A percentile compares a stretch with the other conserved stretches of the same genome.
Conservation (phyloP, 2,888 invertebrate species). For the Strigamia transsilvanica region DNA sequence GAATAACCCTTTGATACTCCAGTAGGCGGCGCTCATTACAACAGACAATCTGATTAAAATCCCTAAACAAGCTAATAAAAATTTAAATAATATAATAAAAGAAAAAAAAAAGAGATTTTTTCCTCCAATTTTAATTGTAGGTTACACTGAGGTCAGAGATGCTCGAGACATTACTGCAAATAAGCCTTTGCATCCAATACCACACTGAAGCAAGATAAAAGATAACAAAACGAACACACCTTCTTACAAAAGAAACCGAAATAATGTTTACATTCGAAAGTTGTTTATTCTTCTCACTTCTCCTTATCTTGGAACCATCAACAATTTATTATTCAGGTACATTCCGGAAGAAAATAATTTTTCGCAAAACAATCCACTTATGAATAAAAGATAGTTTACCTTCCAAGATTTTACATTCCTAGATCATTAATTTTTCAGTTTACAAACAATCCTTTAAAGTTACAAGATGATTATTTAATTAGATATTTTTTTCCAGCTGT, state of each 20-base stretch:
- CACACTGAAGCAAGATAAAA: conserved; percentile 1
- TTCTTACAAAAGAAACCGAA: not conserved
- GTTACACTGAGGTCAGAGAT: not conserved
- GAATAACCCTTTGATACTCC: not conserved
- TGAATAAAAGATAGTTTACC: not conserved
- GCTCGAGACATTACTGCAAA: conserved; percentile 7
- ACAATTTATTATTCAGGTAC: conserved; percentile 2
- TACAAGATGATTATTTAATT: too few relatives aligned
- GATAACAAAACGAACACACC: conserved; percentile 20
- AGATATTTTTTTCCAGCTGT: not conserved
- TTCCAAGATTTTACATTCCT: not conserved
- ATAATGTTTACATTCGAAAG: conserved; percentile 26
- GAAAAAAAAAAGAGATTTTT: not conserved
- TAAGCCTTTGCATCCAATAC: not conserved
- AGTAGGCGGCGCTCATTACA: not conserved
- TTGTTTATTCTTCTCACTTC: conserved; percentile 33
- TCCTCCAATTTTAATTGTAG: not conserved
- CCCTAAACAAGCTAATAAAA: not conserved
- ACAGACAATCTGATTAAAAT: not conserved
- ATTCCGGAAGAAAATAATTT: not conserved
- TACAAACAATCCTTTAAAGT: too few relatives aligned
- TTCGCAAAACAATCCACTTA: not conserved
- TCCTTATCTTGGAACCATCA: not conserved
- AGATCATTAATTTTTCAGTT: too few relatives aligned
- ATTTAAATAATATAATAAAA: not conserved